Evolutionary conservation across 2,797 vertebrate species (phyloP), one percentile per base, ranked within the genome.

Genomic region (Rhodeus uyekii): DNA sequence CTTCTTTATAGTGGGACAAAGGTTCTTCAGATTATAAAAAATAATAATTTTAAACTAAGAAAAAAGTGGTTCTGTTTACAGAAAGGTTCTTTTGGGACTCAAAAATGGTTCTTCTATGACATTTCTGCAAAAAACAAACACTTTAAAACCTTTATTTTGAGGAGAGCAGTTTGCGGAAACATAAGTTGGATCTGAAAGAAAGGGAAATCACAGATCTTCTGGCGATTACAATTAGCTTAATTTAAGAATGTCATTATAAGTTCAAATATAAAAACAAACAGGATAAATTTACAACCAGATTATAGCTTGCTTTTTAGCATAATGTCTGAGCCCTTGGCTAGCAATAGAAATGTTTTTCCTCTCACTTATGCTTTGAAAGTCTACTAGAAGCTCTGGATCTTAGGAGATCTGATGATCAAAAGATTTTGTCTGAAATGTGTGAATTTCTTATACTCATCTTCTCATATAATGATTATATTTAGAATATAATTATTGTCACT

Each of bases 381-480:
- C 53, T 58, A 14, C 27, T 60, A 76, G 16, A 42, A 42, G 73
- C 55, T 22, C 73, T 27, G 55, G 50, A 27, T 39, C 72, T 55
- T 27, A 55, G n/a, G 0, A 44, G 18, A 60, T 44, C 16, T 5
- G 5, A 8, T 76, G 73, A 76, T 76, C 73, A 76, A 42, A 76
- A 60, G 55, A 61, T 61, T 76, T 60, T 0, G 12, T 76, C 38
- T 44, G 72, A 61, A 76, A 61, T 76, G 36, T 44, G 24, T 61
- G 53, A 60, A 29, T 53, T 61, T 32, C 38, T 61, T 16, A 44
- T 16, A 63, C 22, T 8, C 14, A 29, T 46, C 8, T 65, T 9
- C n/a, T 48, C 14, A 19, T 8, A 44, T 75, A 60, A 58, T 60
- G 53, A 50, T 60, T 76, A 61, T 60, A 58, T 76, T 60, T 76